Conservation (phyloP, 2,797 vertebrate species). For the Myotis daubentonii region DNA sequence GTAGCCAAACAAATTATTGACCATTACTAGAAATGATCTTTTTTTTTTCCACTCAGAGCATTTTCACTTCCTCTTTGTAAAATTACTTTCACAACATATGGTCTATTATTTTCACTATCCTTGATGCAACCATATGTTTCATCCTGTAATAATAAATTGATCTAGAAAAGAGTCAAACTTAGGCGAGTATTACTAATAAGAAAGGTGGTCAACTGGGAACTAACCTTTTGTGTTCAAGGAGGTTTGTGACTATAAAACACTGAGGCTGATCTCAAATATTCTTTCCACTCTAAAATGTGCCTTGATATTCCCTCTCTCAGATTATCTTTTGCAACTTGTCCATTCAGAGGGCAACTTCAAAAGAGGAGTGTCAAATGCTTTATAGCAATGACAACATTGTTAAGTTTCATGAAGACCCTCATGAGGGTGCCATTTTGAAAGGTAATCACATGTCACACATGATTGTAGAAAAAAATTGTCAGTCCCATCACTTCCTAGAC, state of each 20-base stretch:
- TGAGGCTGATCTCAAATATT: constrained; percentile 26
- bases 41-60: constrained; percentile 21
- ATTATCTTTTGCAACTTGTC: constrained; percentile 33
- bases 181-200: background rate
- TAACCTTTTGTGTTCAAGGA: background rate
- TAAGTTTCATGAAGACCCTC: constrained; percentile 30
- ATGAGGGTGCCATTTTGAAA: background rate
- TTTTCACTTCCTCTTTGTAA: constrained; percentile 36
- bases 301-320: background rate
- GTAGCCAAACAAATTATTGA: background rate
- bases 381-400: background rate
- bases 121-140: background rate
- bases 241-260: background rate
- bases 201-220: background rate
- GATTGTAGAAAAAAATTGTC: constrained; percentile 25
- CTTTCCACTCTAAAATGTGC: constrained; percentile 30
- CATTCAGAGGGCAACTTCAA: constrained; percentile 26
- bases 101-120: constrained; percentile 21
- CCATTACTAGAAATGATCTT: background rate
- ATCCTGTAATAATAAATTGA: background rate
- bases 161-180: constrained; percentile 23
- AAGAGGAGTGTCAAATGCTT: constrained; percentile 49
- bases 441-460: background rate
- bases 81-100: background rate
- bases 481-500: constrained; percentile 4